These are phyloP conservation scores for Sternarchorhynchus goeldii DNA, from an alignment of 2,797 vertebrate species.

Conservation along the genomic window DNA sequence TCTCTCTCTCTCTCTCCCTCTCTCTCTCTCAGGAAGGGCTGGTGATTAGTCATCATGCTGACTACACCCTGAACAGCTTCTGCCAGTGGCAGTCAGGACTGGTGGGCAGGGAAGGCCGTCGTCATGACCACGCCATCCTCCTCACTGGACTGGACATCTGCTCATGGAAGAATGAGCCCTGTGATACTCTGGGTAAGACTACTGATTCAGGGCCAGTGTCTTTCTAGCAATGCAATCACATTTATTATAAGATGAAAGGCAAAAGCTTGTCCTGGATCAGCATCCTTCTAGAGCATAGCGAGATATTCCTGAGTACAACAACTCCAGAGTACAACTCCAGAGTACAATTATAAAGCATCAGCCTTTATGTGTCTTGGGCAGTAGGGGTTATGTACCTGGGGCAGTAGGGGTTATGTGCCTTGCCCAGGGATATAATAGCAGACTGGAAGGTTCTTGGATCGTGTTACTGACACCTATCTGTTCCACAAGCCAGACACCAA, in stretches of 20 bases:
- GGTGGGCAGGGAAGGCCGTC: slow-evolving; percentile 79
- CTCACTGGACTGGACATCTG: slow-evolving; percentile 91
- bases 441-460: too few species aligned
- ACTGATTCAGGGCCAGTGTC: background rate
- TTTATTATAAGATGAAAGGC: background rate
- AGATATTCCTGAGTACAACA: too few species aligned
- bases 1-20: background rate
- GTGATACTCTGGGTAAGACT: slow-evolving; percentile 86
- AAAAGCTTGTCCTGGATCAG: too few species aligned
- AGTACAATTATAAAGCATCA: too few species aligned
- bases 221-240: background rate
- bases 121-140: slow-evolving; percentile 89
- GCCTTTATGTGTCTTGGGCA: too few species aligned
- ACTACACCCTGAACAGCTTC: slow-evolving; percentile 90
- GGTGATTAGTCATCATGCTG: slow-evolving; percentile 87
- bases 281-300: too few species aligned
- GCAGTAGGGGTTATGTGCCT: too few species aligned
- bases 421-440: too few species aligned
- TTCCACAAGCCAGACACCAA: too few species aligned
- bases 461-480: too few species aligned
- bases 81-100: slow-evolving; percentile 91
- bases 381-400: too few species aligned
- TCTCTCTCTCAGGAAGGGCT: slow-evolving; percentile 79
- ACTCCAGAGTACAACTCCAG: too few species aligned
- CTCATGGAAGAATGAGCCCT: slow-evolving; percentile 92